Conservation (phyloP, 2,797 vertebrate genomes). For the Bradypodion ventrale region DNA sequence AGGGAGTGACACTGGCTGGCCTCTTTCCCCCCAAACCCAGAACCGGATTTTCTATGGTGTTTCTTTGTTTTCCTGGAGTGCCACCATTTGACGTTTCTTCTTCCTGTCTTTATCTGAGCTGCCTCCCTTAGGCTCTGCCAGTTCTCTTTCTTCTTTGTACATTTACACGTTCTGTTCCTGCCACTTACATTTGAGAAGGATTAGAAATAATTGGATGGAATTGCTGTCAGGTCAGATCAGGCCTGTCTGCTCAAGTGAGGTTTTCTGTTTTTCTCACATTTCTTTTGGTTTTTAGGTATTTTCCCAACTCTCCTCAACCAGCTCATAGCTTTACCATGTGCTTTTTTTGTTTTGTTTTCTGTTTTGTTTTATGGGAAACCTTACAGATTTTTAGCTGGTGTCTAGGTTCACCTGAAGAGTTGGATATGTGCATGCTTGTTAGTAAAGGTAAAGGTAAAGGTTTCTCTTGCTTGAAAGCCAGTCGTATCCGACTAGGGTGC, state of each 20-base stretch:
- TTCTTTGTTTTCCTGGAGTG: too few species aligned
- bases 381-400: background rate
- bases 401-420: background rate
- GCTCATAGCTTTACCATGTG: too few species aligned
- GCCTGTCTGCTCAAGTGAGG: too few species aligned
- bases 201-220: conserved; percentile 32
- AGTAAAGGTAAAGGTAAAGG: too few species aligned
- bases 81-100: background rate
- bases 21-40: background rate
- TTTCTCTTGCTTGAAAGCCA: too few species aligned
- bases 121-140: conserved; percentile 47
- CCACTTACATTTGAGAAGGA: conserved; percentile 73
- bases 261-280: background rate
- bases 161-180: conserved; percentile 58
- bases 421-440: background rate
- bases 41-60: background rate
- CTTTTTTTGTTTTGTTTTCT: background rate
- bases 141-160: background rate
- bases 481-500: too few species aligned
- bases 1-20: too few species aligned
- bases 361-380: background rate
- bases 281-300: background rate
- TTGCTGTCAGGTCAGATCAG: background rate
- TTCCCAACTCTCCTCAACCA: too few species aligned
- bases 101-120: background rate